Evolutionary conservation across 2,888 invertebrate species (phyloP), one percentile per base, ranked within the genome.

Genomic region (Scaptomyza parva): DNA sequence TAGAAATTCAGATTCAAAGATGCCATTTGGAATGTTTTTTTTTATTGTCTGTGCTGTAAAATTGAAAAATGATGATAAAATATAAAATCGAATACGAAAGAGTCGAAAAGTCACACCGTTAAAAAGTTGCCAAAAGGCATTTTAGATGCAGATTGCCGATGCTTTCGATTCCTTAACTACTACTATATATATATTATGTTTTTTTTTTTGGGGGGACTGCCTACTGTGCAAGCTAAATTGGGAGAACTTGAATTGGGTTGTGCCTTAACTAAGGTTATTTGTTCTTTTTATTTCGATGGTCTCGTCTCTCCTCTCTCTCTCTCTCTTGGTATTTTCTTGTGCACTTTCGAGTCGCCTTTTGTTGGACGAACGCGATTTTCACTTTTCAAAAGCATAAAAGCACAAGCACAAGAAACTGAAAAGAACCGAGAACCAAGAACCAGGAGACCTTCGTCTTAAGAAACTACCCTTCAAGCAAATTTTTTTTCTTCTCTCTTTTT

Each of bases 1-100:
- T 14, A 35, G 35, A 67, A 59, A 51, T 20, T 62, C 20, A 24
- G 48, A 58, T 35, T 8, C 14, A 35, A 54, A 47, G 24, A 52
- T 33, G 26, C 22, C 61, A 53, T 74, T 78, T 44, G 45, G 30
- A 45, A 65, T 83, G 2, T 64, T 47, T 28, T 55, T 44, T 58
- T 67, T 76, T 72, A 77, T 85, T 89, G 89, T 88, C 89, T 89
- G 90, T 89, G 90, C 88, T 76, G 80, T 76, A 75, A 89, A 86
- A 88, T 89, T 88, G 86, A 89, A 89, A 89, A 87, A 89, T 89
- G 79, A 89, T 89, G 80, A 89, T 88, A 88, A 82, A 78, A 37
- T 24, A 35, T 7, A 37, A 9, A 89, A 89, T 89, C 84, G 67
- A 28, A 45, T 66, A 78, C 28, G 22, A 28, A 28, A 35, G 54